A percentile compares a stretch with the other conserved stretches of the same genome.
Evolutionary conservation across 2,797 vertebrate genomes (phyloP).

Genomic region (Anguilla marmorata): DNA sequence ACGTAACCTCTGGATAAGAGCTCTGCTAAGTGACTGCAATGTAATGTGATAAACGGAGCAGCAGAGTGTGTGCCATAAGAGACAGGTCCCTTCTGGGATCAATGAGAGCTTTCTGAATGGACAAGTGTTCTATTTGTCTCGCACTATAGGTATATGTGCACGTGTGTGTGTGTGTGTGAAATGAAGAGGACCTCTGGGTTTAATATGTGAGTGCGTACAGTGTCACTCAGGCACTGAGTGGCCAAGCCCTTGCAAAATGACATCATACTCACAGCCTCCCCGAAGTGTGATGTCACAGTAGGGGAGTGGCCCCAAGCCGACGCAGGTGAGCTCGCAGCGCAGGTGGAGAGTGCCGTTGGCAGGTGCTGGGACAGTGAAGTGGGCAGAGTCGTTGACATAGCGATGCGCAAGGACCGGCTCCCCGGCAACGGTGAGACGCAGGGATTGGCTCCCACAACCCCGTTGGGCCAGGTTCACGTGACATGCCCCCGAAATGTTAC

Average conservation of each 20-base stretch:
- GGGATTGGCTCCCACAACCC: background rate
- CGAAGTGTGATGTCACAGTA: constrained; percentile 31
- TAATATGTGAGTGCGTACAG: background rate
- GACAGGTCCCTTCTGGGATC: no score
- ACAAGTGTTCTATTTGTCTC: no score
- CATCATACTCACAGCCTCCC: constrained; percentile 46
- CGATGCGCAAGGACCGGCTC: background rate
- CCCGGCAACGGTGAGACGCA: background rate
- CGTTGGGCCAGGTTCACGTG: background rate
- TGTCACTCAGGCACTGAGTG: background rate
- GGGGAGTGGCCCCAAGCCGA: background rate
- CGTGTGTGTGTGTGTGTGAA: no score
- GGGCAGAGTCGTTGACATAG: background rate
- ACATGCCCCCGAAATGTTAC: background rate
- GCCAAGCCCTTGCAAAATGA: background rate
- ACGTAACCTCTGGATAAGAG: no score
- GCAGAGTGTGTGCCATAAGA: no score
- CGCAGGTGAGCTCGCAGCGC: constrained; percentile 34
- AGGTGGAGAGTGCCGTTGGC: background rate
- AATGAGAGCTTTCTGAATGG: no score
- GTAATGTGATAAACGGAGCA: no score
- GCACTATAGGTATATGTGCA: no score
- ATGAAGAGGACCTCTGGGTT: no score
- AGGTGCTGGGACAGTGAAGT: constrained; percentile 5
- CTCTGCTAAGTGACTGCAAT: no score